These are phyloP conservation scores for Drosophila tripunctata DNA, from an alignment of 2,888 invertebrate genomes.

Conservation along the genomic window DNA sequence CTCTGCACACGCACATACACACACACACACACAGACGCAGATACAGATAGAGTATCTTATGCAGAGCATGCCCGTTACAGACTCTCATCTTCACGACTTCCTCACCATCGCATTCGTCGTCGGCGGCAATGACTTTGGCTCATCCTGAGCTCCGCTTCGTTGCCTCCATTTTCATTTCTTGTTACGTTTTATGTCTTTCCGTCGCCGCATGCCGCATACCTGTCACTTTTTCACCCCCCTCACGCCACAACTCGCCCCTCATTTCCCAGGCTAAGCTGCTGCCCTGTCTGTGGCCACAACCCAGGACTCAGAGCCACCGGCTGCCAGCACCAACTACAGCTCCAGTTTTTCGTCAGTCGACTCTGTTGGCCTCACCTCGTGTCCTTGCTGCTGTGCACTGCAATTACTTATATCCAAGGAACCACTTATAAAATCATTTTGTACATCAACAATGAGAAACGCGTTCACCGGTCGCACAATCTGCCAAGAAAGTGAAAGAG, in stretches of 20 bases:
- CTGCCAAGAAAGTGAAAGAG: constrained; percentile 84
- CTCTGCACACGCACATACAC: constrained; percentile 53
- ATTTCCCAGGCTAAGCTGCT: constrained; percentile 37
- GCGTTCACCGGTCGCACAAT: constrained; percentile 94
- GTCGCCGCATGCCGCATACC: constrained; percentile 61
- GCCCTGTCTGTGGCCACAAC: constrained; percentile 63
- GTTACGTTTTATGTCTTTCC: constrained; percentile 78
- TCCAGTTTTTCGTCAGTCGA: constrained; percentile 32
- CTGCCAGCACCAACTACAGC: constrained; percentile 45
- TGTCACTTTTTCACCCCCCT: constrained; percentile 17
- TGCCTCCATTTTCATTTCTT: constrained; percentile 78
- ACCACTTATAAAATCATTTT: constrained; percentile 98
- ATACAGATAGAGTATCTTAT: constrained; percentile 42
- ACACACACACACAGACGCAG: constrained; percentile 9
- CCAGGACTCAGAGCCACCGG: constrained; percentile 37
- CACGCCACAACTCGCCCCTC: neutral
- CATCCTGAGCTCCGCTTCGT: constrained; percentile 57
- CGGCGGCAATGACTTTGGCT: constrained; percentile 75
- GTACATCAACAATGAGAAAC: constrained; percentile 97
- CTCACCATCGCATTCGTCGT: constrained; percentile 34
- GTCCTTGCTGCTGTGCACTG: constrained; percentile 95
- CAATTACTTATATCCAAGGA: constrained; percentile 96
- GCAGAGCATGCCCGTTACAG: constrained; percentile 31
- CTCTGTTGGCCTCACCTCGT: constrained; percentile 86
- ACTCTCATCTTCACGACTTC: constrained; percentile 15